Conservation (phyloP, 2,888 invertebrate genomes). For the Lymantria dispar region DNA sequence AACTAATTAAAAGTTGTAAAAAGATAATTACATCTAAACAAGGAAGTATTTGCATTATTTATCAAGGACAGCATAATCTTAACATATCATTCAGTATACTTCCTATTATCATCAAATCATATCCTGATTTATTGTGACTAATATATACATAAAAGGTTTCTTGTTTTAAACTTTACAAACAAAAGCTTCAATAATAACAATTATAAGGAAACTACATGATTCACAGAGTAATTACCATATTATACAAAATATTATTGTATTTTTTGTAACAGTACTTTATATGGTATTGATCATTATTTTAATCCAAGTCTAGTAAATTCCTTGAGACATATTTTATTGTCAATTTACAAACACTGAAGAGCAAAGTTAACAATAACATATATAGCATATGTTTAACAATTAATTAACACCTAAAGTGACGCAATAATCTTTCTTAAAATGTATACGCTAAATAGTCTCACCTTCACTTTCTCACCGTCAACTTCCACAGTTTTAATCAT, state of each 20-base stretch:
- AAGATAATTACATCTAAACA: background rate
- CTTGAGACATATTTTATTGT: too few relatives aligned
- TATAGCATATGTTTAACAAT: background rate
- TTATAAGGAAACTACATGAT: too few relatives aligned
- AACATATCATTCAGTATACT: too few relatives aligned
- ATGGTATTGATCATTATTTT: too few relatives aligned
- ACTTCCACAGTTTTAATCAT: slow-evolving; percentile 99
- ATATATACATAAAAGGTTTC: background rate
- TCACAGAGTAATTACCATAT: too few relatives aligned
- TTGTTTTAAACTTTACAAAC: too few relatives aligned
- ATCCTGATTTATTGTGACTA: background rate
- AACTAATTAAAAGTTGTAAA: too few relatives aligned
- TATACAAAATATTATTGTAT: too few relatives aligned
- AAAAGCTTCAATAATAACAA: too few relatives aligned
- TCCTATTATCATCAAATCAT: background rate
- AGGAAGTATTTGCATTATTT: background rate
- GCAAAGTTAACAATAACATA: background rate
- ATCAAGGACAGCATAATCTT: background rate
- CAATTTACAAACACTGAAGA: too few relatives aligned
- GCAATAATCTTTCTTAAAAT: slow-evolving; percentile 45
- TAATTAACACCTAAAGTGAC: slow-evolving; percentile 33
- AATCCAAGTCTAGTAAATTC: too few relatives aligned
- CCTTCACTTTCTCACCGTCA: slow-evolving; percentile 96
- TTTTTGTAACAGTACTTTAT: too few relatives aligned
- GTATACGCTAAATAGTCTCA: slow-evolving; percentile 55